Conservation (phyloP, 1,140 invertebrate species). For the Bombus waltoni region DNA sequence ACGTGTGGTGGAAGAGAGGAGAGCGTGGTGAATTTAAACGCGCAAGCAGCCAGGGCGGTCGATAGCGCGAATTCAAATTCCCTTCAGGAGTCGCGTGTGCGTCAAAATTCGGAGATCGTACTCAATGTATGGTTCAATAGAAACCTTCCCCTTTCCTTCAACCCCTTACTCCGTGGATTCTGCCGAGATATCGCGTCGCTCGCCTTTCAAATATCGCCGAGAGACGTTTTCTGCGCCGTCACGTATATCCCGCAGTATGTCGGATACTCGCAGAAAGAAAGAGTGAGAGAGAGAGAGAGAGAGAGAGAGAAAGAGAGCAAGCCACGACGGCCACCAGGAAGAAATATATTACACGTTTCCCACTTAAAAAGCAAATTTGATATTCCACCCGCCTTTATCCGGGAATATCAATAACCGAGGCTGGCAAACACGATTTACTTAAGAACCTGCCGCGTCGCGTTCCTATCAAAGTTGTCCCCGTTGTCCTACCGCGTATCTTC, state of each 20-base stretch:
- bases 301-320: background rate
- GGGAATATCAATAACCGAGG: conserved; percentile 40
- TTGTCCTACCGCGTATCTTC: background rate
- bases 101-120: conserved; percentile 53
- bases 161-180: background rate
- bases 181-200: conserved; percentile 35
- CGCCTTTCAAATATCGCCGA: conserved; percentile 50
- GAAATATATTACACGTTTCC: conserved; percentile 50
- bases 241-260: conserved; percentile 43
- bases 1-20: too few species aligned
- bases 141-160: background rate
- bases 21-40: conserved; percentile 19
- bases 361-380: conserved; percentile 53
- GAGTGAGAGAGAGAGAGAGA: too few species aligned
- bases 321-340: conserved; percentile 6
- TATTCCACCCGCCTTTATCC: conserved; percentile 29
- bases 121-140: conserved; percentile 49
- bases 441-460: background rate
- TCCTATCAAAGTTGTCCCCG: background rate
- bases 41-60: background rate
- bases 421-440: conserved; percentile 25
- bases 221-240: conserved; percentile 48
- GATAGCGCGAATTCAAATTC: conserved; percentile 48
- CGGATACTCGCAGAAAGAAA: conserved; percentile 2
- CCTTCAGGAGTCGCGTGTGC: conserved; percentile 35